These are phyloP conservation scores for Aulostomus chinensis DNA, from an alignment of 2,797 vertebrate genomes.

Conservation along the genomic window DNA sequence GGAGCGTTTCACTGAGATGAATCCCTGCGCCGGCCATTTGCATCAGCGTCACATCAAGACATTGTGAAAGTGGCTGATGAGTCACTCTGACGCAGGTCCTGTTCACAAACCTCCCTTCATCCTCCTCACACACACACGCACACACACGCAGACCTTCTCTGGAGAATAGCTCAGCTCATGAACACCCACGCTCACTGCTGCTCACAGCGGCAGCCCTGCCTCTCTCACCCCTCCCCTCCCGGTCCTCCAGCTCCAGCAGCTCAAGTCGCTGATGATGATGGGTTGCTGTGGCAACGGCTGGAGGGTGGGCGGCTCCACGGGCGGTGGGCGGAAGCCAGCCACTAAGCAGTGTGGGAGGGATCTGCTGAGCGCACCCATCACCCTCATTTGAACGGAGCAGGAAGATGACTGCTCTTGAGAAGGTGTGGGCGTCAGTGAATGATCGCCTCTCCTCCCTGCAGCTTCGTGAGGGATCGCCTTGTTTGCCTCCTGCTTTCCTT, in stretches of 20 bases:
- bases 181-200: slow-evolving; percentile 65
- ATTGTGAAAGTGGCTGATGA: slow-evolving; percentile 88
- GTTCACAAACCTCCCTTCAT: slow-evolving; percentile 70
- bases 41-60: slow-evolving; percentile 83
- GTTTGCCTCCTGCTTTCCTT: slow-evolving; percentile 53
- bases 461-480: slow-evolving; percentile 62
- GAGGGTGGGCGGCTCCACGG: slow-evolving; percentile 77
- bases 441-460: slow-evolving; percentile 75
- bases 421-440: slow-evolving; percentile 75
- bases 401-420: slow-evolving; percentile 73
- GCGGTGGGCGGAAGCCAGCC: slow-evolving; percentile 75
- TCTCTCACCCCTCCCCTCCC: slow-evolving; percentile 28
- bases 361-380: slow-evolving; percentile 71
- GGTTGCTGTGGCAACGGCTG: slow-evolving; percentile 78
- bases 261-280: slow-evolving; percentile 73
- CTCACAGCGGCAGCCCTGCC: slow-evolving; percentile 62
- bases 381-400: slow-evolving; percentile 72
- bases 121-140: slow-evolving; percentile 36
- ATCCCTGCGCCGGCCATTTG: slow-evolving; percentile 66
- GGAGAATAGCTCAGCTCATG: slow-evolving; percentile 68
- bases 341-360: slow-evolving; percentile 78
- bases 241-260: slow-evolving; percentile 59
- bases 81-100: slow-evolving; percentile 82
- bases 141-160: slow-evolving; percentile 61
- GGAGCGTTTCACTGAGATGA: no score